These are phyloP conservation scores for Sinelater perroti DNA, from an alignment of 2,888 invertebrate species.

Conservation along the genomic window DNA sequence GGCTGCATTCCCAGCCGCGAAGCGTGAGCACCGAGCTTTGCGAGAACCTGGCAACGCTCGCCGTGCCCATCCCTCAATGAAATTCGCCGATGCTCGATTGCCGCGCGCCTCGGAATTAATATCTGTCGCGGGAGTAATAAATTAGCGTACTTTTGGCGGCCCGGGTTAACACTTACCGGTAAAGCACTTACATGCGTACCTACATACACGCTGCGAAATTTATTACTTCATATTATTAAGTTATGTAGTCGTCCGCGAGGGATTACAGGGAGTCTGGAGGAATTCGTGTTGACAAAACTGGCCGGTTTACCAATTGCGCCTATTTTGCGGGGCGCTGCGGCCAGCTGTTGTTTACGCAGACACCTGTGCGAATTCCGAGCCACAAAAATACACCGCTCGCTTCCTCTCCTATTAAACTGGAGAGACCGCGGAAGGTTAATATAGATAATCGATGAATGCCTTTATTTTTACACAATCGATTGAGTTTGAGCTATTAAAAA, in stretches of 20 bases:
- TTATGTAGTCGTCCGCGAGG: conserved; percentile 17
- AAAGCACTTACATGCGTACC: conserved; percentile 26
- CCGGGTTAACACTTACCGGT: conserved; percentile 27
- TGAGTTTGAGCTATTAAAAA: no score
- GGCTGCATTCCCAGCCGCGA: conserved; percentile 50
- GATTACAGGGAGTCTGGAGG: conserved; percentile 6
- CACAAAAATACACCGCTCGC: no score
- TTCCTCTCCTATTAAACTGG: no score
- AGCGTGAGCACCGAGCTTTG: conserved; percentile 27
- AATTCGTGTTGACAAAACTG: conserved; percentile 14
- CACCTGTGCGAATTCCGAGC: no score
- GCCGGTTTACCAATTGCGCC: conserved; percentile 1
- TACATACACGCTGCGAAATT: conserved; percentile 21
- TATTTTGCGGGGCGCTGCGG: no score
- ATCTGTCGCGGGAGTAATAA: conserved; percentile 19
- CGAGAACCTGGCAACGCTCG: conserved; percentile 23
- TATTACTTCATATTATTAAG: conserved; percentile 26
- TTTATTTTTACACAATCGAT: no score
- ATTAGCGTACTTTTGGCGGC: conserved; percentile 24
- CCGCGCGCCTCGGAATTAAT: conserved; percentile 19
- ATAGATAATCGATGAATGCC: no score
- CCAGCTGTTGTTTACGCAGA: no score
- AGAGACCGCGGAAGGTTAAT: no score
- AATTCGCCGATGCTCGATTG: conserved; percentile 29
- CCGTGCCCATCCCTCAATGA: conserved; percentile 26